Evolutionary conservation across 2,888 invertebrate species (phyloP).

Genomic region (Hemicrepidius hirtus): DNA sequence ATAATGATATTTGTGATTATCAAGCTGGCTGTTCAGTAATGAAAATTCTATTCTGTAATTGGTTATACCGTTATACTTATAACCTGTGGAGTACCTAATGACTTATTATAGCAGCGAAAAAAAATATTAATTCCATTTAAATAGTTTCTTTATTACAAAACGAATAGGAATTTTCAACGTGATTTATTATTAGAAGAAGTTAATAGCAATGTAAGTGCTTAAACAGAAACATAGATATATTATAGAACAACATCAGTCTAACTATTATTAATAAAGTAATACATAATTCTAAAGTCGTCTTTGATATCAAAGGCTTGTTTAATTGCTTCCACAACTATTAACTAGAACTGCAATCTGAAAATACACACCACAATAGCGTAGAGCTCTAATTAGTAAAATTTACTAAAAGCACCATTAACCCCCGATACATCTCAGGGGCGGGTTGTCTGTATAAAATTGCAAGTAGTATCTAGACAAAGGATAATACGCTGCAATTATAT

Average conservation of each 20-base stretch:
- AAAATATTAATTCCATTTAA: no score
- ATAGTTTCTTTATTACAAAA: no score
- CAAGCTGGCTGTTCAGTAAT: no score
- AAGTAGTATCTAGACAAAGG: conserved; percentile 21
- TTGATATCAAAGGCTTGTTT: conserved; percentile 45
- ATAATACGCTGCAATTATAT: conserved; percentile 25
- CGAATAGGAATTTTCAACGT: no score
- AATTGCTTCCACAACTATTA: conserved; percentile 45
- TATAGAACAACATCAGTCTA: neutral
- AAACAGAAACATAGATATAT: neutral
- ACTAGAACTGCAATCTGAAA: conserved; percentile 48
- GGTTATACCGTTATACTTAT: no score
- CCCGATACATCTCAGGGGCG: conserved; percentile 9
- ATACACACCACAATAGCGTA: conserved; percentile 40
- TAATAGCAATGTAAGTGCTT: neutral
- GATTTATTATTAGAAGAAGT: no score
- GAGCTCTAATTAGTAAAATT: conserved; percentile 48
- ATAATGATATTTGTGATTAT: no score
- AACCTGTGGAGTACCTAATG: no score
- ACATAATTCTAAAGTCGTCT: conserved; percentile 33
- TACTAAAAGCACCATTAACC: conserved; percentile 41
- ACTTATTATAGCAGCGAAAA: no score
- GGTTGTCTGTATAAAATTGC: conserved; percentile 30
- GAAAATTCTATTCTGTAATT: no score
- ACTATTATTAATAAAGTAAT: conserved; percentile 33